A percentile compares a stretch with the other conserved stretches of the same genome.
Conservation (phyloP, 1,140 invertebrate species). For the Drosophila prosaltans region DNA sequence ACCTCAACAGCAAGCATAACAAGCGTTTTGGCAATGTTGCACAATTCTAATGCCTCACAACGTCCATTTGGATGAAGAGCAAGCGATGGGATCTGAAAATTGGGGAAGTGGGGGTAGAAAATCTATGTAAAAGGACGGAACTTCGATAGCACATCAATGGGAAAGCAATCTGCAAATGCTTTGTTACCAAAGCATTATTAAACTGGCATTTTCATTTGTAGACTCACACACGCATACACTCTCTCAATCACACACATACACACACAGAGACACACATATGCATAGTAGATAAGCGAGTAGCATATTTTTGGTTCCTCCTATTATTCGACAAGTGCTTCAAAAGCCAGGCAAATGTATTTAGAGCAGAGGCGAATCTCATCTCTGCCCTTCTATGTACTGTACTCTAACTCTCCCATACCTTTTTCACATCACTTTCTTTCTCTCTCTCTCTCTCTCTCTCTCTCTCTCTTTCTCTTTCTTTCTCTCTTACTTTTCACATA, state of each 20-base stretch:
- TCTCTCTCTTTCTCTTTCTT: not conserved
- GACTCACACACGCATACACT: conserved; percentile 3
- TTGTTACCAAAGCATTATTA: conserved; percentile 76
- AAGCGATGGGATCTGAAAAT: not conserved
- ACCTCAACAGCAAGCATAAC: conserved; percentile 9
- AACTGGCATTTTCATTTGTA: conserved; percentile 77
- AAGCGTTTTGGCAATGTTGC: conserved; percentile 23
- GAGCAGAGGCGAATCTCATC: conserved; percentile 38
- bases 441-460: not conserved
- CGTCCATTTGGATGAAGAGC: not conserved
- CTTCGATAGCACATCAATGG: conserved; percentile 49
- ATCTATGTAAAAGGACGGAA: conserved; percentile 11
- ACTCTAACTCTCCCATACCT: not conserved
- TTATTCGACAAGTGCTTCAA: conserved; percentile 32
- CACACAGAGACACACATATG: conserved; percentile 17
- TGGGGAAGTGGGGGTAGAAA: not conserved
- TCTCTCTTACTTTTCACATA: conserved; percentile 20
- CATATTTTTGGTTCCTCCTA: conserved; percentile 50
- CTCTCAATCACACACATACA: conserved; percentile 18
- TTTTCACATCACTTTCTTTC: not conserved
- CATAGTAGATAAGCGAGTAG: conserved; percentile 35
- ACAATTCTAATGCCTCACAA: conserved; percentile 25
- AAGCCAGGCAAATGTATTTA: conserved; percentile 58
- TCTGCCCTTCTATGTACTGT: not conserved
- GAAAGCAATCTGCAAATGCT: conserved; percentile 77